These are phyloP conservation scores for Habrosyne pyritoides DNA, from an alignment of 2,888 invertebrate genomes.

Conservation along the genomic window DNA sequence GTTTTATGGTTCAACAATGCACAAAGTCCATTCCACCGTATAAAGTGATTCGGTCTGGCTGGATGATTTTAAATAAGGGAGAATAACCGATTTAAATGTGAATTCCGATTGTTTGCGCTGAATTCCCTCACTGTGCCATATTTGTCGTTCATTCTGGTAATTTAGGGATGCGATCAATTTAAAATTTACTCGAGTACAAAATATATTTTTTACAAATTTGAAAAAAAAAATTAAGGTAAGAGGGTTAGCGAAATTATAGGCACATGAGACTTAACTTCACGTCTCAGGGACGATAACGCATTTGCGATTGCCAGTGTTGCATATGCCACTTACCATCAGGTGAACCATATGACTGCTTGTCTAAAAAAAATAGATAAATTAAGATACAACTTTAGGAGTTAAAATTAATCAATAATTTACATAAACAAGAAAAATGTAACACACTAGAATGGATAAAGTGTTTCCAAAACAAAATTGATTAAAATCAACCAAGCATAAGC, in stretches of 20 bases:
- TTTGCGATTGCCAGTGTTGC: too few species aligned
- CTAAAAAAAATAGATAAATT: too few species aligned
- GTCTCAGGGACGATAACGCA: too few species aligned
- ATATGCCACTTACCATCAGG: too few species aligned
- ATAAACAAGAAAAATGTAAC: neutral
- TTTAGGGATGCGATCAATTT: neutral
- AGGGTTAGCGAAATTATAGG: too few species aligned
- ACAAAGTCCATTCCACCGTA: neutral
- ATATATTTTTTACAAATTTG: neutral
- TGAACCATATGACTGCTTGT: too few species aligned
- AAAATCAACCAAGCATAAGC: neutral
- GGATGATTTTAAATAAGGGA: slow-evolving; percentile 25
- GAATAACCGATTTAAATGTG: slow-evolving; percentile 23
- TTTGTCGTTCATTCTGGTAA: neutral
- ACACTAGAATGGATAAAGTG: neutral
- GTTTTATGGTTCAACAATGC: neutral
- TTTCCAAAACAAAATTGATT: neutral
- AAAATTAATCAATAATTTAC: too few species aligned
- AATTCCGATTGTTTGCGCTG: slow-evolving; percentile 21
- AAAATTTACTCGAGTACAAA: neutral
- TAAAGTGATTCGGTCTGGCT: slow-evolving; percentile 20
- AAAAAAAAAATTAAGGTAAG: too few species aligned
- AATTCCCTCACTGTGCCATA: neutral
- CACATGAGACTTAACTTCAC: too few species aligned
- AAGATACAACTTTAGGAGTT: too few species aligned